phyloP scores from a whole-genome alignment of 1,140 invertebrate genomes.

The Samia ricini region DNA sequence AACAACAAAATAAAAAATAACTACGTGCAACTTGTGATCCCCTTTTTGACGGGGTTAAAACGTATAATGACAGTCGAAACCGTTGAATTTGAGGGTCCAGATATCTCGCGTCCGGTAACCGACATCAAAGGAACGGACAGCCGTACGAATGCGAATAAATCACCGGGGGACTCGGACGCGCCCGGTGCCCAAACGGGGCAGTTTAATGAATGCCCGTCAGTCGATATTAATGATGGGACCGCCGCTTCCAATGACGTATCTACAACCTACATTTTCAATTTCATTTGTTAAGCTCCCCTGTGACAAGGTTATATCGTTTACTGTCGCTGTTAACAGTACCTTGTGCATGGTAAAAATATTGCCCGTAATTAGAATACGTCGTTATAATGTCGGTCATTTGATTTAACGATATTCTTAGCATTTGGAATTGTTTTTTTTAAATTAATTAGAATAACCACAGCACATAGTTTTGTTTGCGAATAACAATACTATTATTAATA shows the following conservation, averaged over 20 bases:
- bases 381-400: not conserved
- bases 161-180: conserved; percentile 5
- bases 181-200: not conserved
- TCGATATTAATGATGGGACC: conserved; percentile 12
- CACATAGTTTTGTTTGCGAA: too few relatives aligned
- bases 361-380: not conserved
- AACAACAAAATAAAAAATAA: not conserved
- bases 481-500: too few relatives aligned
- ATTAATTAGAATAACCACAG: too few relatives aligned
- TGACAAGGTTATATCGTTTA: not conserved
- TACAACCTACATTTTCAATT: conserved; percentile 11
- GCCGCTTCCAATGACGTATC: conserved; percentile 3
- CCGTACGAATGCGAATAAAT: conserved; percentile 12
- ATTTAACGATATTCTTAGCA: not conserved
- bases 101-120: not conserved
- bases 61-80: conserved; percentile 6
- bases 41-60: not conserved
- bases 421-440: too few relatives aligned
- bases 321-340: not conserved
- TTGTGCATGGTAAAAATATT: not conserved
- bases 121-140: conserved; percentile 7
- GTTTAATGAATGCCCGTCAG: conserved; percentile 6
- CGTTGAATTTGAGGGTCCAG: conserved; percentile 5
- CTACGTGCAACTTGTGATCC: not conserved
- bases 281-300: conserved; percentile 6